Percentiles rank a stretch among this genome's conserved stretches.
phyloP scores from a whole-genome alignment of 2,113 vertebrate species.

The Sus scrofa region T2T-Sscrofa CM000817.6:122589001-122589500 shows the following conservation, averaged over 20 bases:
- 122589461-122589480: not conserved
- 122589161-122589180: conserved; percentile 12
- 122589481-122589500: not conserved
- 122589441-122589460: not conserved
- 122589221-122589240: conserved; percentile 22
- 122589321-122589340: not conserved
- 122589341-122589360: not conserved
- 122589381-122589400: not conserved
- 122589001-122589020: not conserved
- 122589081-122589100: conserved; percentile 20
- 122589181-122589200: not conserved
- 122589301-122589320: not conserved
- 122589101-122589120: conserved; percentile 21
- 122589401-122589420: not conserved
- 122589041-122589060: conserved; percentile 42
- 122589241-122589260: conserved; percentile 44
- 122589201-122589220: conserved; percentile 59
- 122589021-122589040: not conserved
- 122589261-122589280: not conserved
- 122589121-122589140: conserved; percentile 50
- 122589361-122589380: not conserved
- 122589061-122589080: not conserved
- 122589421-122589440: not conserved
- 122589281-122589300: not conserved
- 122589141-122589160: conserved; percentile 23